Conservation (phyloP, 1,140 invertebrate genomes). For the Pseudomyrmex gracilis region DNA sequence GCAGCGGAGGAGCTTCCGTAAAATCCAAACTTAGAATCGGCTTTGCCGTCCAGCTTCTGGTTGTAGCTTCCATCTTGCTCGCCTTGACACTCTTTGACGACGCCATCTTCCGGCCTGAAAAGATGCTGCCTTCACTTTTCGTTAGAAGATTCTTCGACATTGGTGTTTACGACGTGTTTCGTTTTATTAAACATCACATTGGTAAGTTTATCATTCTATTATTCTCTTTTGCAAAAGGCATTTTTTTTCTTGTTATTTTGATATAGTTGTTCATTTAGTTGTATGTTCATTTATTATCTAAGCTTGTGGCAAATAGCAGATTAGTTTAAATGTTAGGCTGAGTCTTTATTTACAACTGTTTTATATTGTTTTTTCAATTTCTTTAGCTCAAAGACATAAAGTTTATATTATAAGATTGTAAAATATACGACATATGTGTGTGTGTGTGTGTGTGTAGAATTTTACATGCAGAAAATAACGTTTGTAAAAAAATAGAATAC, state of each 20-base stretch:
- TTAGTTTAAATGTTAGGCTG: background rate
- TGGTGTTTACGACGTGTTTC: slow-evolving; percentile 8
- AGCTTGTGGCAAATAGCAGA: background rate
- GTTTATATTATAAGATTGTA: background rate
- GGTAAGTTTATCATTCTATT: background rate
- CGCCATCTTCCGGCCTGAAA: slow-evolving; percentile 72
- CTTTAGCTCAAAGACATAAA: too few relatives aligned
- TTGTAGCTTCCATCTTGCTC: slow-evolving; percentile 60
- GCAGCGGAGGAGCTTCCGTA: slow-evolving; percentile 83
- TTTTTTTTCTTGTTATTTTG: background rate
- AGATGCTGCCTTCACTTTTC: slow-evolving; percentile 74
- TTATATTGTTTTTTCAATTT: background rate
- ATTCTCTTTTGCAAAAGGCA: background rate
- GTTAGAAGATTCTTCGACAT: slow-evolving; percentile 24
- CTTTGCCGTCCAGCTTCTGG: slow-evolving; percentile 75
- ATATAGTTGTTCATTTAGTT: background rate
- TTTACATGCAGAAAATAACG: too few relatives aligned
- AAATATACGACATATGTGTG: too few relatives aligned
- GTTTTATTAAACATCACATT: slow-evolving; percentile 2
- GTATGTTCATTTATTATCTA: background rate
- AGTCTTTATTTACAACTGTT: background rate
- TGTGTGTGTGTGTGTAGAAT: too few relatives aligned
- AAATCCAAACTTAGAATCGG: slow-evolving; percentile 87
- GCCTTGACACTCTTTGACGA: slow-evolving; percentile 65
- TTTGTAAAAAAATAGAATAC: too few relatives aligned